Percentiles rank a stretch among this genome's conserved stretches.
These are phyloP conservation scores for Piprites chloris DNA, from an alignment of 2,113 vertebrate genomes.

Conservation along the genomic window DNA sequence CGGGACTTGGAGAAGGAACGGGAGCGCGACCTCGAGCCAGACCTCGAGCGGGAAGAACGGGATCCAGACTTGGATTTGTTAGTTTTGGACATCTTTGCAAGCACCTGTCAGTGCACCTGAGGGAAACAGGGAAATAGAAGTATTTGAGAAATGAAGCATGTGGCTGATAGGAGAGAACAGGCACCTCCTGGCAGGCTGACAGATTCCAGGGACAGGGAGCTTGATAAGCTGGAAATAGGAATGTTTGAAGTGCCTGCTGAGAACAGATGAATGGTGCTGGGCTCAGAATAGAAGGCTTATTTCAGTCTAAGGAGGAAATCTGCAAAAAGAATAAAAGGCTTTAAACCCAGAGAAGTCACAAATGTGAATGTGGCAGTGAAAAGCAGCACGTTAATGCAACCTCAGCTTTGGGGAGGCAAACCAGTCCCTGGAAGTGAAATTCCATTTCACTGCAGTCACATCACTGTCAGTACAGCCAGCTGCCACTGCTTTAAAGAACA, in stretches of 20 bases:
- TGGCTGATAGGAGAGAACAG: neutral
- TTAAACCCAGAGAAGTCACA: neutral
- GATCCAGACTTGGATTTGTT: constrained; percentile 91
- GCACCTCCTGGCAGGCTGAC: neutral
- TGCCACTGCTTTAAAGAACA: neutral
- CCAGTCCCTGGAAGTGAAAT: neutral
- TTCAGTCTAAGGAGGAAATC: neutral
- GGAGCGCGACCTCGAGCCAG: constrained; percentile 85
- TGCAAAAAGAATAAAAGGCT: neutral
- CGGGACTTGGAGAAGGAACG: constrained; percentile 89
- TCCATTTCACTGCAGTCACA: neutral
- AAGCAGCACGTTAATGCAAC: neutral
- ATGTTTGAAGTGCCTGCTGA: neutral
- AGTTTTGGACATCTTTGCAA: constrained; percentile 88
- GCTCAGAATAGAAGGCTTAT: neutral
- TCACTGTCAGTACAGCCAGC: neutral
- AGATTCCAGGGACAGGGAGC: neutral
- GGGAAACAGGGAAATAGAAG: neutral
- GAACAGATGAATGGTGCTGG: neutral
- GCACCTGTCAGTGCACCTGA: constrained; percentile 62
- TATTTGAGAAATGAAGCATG: constrained; percentile 1
- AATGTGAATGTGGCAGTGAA: neutral
- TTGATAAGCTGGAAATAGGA: neutral
- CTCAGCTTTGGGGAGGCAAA: neutral
- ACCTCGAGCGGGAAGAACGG: constrained; percentile 85